These are phyloP conservation scores for Pelecanus crispus DNA, from an alignment of 2,113 vertebrate species.

Conservation along the genomic window DNA sequence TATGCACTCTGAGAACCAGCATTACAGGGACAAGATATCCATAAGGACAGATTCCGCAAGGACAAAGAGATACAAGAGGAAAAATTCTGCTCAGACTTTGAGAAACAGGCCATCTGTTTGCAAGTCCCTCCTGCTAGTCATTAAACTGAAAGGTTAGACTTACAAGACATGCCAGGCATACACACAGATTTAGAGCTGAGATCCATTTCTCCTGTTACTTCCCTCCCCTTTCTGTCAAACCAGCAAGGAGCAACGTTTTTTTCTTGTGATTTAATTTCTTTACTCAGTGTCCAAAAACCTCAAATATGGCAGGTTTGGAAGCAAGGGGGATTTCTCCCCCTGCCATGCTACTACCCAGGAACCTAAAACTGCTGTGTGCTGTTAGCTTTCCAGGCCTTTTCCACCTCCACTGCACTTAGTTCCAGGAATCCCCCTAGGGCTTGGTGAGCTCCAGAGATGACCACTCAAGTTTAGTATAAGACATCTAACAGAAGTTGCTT, in stretches of 20 bases:
- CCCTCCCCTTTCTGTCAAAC: not conserved
- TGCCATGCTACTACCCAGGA: not conserved
- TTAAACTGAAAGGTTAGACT: slow-evolving; percentile 1
- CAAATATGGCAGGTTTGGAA: not conserved
- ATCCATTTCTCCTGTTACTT: not conserved
- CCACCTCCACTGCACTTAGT: not conserved
- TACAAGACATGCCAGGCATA: not conserved
- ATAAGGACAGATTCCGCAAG: not conserved
- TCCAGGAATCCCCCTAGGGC: not conserved
- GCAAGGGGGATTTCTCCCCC: not conserved
- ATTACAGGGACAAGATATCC: not conserved
- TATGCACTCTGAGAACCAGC: not conserved
- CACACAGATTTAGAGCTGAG: not conserved
- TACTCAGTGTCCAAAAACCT: not conserved
- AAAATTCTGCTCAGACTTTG: not conserved
- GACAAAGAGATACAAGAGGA: not conserved
- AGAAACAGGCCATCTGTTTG: slow-evolving; percentile 11
- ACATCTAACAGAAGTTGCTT: not conserved
- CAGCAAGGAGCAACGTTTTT: not conserved
- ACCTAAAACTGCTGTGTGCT: not conserved
- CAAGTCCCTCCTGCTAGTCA: not conserved
- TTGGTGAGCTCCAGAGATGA: not conserved
- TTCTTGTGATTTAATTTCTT: not conserved
- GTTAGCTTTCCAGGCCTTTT: not conserved
- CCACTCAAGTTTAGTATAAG: not conserved